These are phyloP conservation scores for Cardinalis cardinalis DNA, from an alignment of 2,113 vertebrate species.

Conservation along the genomic window DNA sequence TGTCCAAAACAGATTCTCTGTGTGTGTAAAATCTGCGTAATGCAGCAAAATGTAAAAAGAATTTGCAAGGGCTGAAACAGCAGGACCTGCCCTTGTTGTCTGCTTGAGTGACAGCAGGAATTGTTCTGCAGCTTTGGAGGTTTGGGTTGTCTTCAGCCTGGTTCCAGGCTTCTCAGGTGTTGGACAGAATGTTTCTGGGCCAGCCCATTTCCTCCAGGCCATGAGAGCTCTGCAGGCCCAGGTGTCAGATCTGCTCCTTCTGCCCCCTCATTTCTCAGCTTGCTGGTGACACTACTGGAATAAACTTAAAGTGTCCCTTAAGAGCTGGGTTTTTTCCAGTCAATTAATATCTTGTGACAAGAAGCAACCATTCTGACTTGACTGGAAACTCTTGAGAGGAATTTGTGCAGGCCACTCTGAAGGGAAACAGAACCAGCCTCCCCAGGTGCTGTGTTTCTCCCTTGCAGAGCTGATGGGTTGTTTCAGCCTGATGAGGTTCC, in stretches of 20 bases:
- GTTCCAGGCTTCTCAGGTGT: background rate
- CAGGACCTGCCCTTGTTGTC: background rate
- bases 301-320: background rate
- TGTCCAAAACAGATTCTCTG: rapidly evolving
- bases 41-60: background rate
- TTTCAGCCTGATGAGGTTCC: background rate
- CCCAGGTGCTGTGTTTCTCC: background rate
- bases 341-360: background rate
- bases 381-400: background rate
- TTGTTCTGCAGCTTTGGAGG: background rate
- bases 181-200: background rate
- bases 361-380: background rate
- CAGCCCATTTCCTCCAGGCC: rapidly evolving
- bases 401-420: background rate
- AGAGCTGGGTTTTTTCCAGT: background rate
- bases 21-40: background rate
- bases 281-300: background rate
- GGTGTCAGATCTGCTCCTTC: background rate
- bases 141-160: background rate
- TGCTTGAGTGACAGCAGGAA: background rate
- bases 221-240: background rate
- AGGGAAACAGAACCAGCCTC: background rate
- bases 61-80: background rate
- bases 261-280: background rate
- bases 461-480: background rate